A percentile compares a stretch with the other conserved stretches of the same genome.
These are phyloP conservation scores for Clusia tigrina DNA, from an alignment of 2,888 invertebrate genomes.

Conservation along the genomic window DNA sequence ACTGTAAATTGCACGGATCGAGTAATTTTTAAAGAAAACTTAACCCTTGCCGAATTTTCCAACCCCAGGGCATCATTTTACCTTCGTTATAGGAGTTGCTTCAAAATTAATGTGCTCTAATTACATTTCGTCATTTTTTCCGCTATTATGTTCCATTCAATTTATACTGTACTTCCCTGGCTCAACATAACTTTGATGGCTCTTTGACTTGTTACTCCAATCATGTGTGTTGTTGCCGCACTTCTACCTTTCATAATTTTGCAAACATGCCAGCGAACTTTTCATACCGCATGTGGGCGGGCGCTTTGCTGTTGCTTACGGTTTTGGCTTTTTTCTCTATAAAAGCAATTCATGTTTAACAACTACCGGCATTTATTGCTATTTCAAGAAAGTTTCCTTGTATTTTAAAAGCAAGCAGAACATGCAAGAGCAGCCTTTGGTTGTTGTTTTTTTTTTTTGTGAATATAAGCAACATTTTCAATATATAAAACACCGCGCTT, in stretches of 20 bases:
- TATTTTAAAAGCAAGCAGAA: too few relatives aligned
- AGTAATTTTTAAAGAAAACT: too few relatives aligned
- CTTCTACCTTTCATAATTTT: neutral
- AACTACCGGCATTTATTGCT: conserved; percentile 10
- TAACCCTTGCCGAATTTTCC: too few relatives aligned
- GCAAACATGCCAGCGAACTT: neutral
- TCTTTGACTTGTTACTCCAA: neutral
- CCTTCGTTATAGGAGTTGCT: too few relatives aligned
- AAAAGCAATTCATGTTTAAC: conserved; percentile 11
- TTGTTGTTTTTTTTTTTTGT: too few relatives aligned
- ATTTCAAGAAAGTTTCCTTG: too few relatives aligned
- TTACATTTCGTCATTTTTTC: neutral
- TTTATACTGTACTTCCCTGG: neutral
- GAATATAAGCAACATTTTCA: too few relatives aligned
- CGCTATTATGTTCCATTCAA: conserved; percentile 17
- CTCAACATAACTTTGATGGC: neutral
- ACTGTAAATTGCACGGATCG: too few relatives aligned
- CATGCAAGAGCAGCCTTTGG: too few relatives aligned
- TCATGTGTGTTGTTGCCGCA: conserved; percentile 4
- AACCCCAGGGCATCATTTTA: too few relatives aligned
- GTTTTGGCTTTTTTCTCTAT: neutral
- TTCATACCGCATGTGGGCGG: conserved; percentile 1
- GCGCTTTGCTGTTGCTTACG: conserved; percentile 1
- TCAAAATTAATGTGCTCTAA: too few relatives aligned
- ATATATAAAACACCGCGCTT: too few relatives aligned